Base-by-base conservation (phyloP, 2,888 invertebrate species). In the Minunthozetes semirufus region DNA sequence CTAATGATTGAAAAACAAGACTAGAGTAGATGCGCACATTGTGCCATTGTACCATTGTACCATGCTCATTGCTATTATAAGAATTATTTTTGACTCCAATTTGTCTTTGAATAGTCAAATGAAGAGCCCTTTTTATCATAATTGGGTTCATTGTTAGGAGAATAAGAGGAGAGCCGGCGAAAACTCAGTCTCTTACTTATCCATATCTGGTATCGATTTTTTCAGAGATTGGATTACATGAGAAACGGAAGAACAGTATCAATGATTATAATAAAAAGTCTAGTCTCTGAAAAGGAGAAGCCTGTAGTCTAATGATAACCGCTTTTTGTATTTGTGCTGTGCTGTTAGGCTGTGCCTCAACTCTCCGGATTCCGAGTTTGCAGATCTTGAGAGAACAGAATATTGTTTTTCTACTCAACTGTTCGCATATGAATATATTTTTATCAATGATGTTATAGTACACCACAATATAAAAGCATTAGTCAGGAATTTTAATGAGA, bases 401-500 rank as follows among this genome's bases (percentile, higher is more conserved):
- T 33, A 63, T 63, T 63, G 63, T 29, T 33, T n/a, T 33, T 17
- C 63, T 33, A 33, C n/a, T 5, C 2, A 1, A 46, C 38, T 22
- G 19, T 29, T 61, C 33, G 13, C 6, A 68, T 68, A 19, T 42
- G 38, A 42, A 68, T 68, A 29, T 19, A 42, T 38, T 68, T 68
- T 11, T 42, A 63, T 63, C 15, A 25, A 27, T 61, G 22, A 19
- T 68, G 68, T 68, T 68, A 68, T 38, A 19, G 68, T 15, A 68
- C 68, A 68, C 68, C 68, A 68, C 17, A 29, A 33, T 61, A 33
- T 68, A 15, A 33, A 68, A 42, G 68, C 42, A 68, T 42, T 68
- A 68, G 68, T 46, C 22, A 42, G 42, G 68, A 68, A 68, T 68
- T 68, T 68, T 68, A 68, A 68, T 68, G 68, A 68, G 38, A 22